Percentiles rank a stretch among this genome's conserved stretches.
Conservation (phyloP, 2,113 vertebrate species). For the Diphyllodes magnificus region DNA sequence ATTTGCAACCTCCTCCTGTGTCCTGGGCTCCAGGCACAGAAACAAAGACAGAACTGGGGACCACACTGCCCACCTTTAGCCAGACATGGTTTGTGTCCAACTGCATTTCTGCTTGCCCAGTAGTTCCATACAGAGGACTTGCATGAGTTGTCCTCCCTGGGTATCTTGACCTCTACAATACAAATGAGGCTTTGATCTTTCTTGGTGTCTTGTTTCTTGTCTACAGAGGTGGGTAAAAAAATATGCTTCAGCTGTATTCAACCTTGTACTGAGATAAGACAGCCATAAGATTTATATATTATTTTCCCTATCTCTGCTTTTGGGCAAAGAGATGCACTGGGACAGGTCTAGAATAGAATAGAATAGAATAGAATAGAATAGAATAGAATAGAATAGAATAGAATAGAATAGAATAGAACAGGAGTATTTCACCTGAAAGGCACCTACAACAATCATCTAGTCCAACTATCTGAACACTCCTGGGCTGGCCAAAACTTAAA, state of each 20-base stretch:
- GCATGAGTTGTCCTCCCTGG: neutral
- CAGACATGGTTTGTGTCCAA: accelerated
- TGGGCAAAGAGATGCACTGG: neutral
- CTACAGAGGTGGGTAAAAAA: neutral
- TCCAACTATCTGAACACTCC: neutral
- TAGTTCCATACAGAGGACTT: neutral
- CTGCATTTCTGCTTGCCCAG: neutral
- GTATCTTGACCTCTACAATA: neutral
- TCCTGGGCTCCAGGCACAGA: neutral
- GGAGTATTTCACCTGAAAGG: neutral
- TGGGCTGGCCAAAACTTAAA: neutral
- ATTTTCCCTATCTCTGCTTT: neutral
- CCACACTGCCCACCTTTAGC: neutral
- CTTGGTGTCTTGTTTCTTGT: neutral
- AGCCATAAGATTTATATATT: neutral
- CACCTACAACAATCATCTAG: neutral
- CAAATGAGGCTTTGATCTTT: neutral
- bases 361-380: neutral
- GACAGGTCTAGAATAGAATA: neutral
- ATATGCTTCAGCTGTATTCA: neutral
- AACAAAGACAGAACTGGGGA: neutral
- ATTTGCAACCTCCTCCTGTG: neutral
- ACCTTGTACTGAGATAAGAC: neutral
- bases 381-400: neutral
- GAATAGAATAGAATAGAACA: neutral